A percentile compares a stretch with the other conserved stretches of the same genome.
These are phyloP conservation scores for Oryzias melastigma DNA, from an alignment of 2,113 vertebrate species.

Conservation along the genomic window DNA sequence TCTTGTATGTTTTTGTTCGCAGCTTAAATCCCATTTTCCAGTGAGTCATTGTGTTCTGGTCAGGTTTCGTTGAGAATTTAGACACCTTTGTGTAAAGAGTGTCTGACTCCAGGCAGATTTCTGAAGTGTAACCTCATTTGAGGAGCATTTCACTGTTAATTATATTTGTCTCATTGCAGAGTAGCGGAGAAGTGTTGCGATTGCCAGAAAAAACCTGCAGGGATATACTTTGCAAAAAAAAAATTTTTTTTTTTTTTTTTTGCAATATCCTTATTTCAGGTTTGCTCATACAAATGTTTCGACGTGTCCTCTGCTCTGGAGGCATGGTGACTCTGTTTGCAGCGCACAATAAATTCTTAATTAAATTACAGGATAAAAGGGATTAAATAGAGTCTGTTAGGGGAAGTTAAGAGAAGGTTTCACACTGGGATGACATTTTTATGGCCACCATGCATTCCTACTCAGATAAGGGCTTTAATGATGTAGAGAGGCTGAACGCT, in stretches of 20 bases:
- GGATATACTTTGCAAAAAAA: no score
- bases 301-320: not conserved
- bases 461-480: no score
- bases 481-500: no score
- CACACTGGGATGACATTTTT: not conserved
- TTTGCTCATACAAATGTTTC: not conserved
- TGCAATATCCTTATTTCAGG: not conserved
- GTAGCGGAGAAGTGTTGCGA: no score
- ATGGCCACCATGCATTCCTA: not conserved
- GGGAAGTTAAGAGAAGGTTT: not conserved
- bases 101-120: not conserved
- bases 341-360: no score
- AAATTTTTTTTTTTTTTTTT: no score
- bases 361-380: not conserved
- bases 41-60: conserved; percentile 7
- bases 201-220: not conserved
- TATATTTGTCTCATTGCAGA: not conserved
- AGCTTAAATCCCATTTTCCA: conserved; percentile 1
- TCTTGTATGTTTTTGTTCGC: not conserved
- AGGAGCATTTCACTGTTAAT: not conserved
- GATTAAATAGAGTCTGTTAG: not conserved
- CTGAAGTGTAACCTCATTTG: not conserved
- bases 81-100: not conserved
- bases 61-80: conserved; percentile 6
- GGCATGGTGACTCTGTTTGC: no score